Evolutionary conservation across 1,140 invertebrate genomes (phyloP), one percentile per base, ranked within the genome.

Genomic region (Polypedilum vanderplanki): DNA sequence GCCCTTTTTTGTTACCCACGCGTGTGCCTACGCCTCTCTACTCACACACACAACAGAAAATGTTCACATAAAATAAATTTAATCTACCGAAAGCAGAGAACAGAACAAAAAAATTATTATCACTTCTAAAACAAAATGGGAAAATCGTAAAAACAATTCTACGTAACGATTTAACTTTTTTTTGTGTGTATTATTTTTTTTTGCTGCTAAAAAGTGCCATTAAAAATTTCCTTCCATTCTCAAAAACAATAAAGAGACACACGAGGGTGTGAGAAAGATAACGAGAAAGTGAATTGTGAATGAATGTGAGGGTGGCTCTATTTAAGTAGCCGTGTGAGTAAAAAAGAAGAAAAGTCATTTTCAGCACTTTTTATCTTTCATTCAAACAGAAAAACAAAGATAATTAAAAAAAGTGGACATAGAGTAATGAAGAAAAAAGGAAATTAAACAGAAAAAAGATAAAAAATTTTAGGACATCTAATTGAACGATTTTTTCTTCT

Each of bases 231-330:
- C 5, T 5, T 33, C 24, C 24, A 33, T 33, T 33, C 24, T 33
- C 24, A 33, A 33, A 33, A 33, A 33, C 24, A 33, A 33, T 33
- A 33, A 33, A 33, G 24, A 33, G 24, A 33, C 5, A 78, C 76
- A 77, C 77, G 79, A 76, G 78, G 80, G 76, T 81, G 80, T 80
- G 79, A 79, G 79, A 80, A 77, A 77, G 75, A 75, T 79, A 77
- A 75, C 78, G 80, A 82, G 81, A 81, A 74, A 82, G 81, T 80
- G 81, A 76, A 78, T 75, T 75, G 80, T 81, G 79, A 77, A 78
- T 80, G 80, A 79, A 79, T 80, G 77, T 75, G 74, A 76, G 78
- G 80, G 77, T 79, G 76, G 77, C 76, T 79, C 79, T 80, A 80
- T 77, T 77, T n/a, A n/a, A n/a, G n/a, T n/a, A n/a, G n/a, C n/a